These are phyloP conservation scores for Lacerta viridis DNA, from an alignment of 2,797 vertebrate genomes.

Conservation along the genomic window DNA sequence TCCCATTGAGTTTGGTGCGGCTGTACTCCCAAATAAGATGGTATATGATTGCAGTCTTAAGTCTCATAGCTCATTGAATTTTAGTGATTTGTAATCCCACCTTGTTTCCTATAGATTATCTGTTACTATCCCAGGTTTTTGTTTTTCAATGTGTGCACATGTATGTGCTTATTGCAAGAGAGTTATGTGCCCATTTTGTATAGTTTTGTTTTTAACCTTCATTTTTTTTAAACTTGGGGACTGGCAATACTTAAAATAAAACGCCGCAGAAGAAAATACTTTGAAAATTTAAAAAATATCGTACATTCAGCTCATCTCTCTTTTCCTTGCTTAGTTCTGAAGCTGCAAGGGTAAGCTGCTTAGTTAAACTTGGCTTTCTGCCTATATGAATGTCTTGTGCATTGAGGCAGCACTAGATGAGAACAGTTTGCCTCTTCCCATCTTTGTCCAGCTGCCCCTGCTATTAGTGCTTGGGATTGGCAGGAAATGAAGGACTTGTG, in stretches of 20 bases:
- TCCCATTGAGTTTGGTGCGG: neutral
- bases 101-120: neutral
- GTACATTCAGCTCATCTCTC: neutral
- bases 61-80: neutral
- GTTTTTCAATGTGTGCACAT: fast-evolving
- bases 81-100: neutral
- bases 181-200: neutral
- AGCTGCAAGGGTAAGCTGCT: neutral
- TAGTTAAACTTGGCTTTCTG: neutral
- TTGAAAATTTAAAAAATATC: neutral
- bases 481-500: neutral
- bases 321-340: neutral
- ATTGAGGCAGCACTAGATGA: neutral
- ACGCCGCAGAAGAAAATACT: neutral
- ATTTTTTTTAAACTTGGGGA: neutral
- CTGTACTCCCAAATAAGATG: neutral
- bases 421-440: too few species aligned
- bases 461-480: neutral
- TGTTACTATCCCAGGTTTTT: neutral
- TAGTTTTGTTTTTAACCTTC: neutral
- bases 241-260: neutral
- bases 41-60: neutral
- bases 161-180: neutral
- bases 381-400: neutral
- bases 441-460: neutral